phyloP scores from a whole-genome alignment of 2,888 invertebrate genomes.

The Drosophila rellima region DNA sequence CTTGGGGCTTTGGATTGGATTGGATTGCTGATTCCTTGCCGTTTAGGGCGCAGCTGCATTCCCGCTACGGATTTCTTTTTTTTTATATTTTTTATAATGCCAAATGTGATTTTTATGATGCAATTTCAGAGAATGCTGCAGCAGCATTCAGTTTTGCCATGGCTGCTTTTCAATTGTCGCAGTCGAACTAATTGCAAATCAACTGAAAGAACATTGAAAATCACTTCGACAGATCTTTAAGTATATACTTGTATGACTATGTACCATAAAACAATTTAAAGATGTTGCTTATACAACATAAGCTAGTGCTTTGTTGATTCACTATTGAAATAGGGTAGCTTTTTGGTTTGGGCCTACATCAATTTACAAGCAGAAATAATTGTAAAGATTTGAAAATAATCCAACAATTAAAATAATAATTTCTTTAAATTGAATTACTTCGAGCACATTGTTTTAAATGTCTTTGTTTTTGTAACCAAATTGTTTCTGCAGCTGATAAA shows the following conservation, averaged over 20 bases:
- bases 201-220: slow-evolving; percentile 51
- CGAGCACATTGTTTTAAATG: background rate
- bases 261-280: background rate
- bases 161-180: slow-evolving; percentile 73
- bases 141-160: slow-evolving; percentile 46
- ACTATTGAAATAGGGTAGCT: background rate
- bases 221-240: slow-evolving; percentile 35
- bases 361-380: background rate
- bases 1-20: slow-evolving; percentile 25
- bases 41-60: slow-evolving; percentile 53
- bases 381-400: background rate
- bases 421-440: background rate
- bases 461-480: background rate
- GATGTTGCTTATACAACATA: background rate
- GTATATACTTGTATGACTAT: background rate
- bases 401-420: background rate
- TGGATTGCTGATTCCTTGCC: slow-evolving; percentile 32
- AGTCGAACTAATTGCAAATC: slow-evolving; percentile 56
- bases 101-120: slow-evolving; percentile 76
- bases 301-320: background rate
- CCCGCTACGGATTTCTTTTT: slow-evolving; percentile 24
- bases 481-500: slow-evolving; percentile 15
- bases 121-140: slow-evolving; percentile 74
- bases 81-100: slow-evolving; percentile 65
- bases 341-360: background rate